Conservation (phyloP, 1,140 invertebrate species). For the Drosophila carrolli region DNA sequence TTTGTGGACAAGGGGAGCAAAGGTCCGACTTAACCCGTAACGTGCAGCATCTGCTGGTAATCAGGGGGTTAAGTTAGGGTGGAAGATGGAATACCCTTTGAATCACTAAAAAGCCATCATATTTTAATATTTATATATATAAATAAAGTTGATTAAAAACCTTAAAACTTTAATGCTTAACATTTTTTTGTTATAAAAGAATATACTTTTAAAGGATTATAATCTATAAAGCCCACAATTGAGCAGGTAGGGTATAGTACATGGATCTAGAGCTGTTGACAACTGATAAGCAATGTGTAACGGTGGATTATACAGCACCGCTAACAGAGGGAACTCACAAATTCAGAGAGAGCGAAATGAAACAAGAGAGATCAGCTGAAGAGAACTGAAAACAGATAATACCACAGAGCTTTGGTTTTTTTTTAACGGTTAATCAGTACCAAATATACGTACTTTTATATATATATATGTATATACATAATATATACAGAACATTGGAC, state of each 20-base stretch:
- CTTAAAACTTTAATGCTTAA: too few relatives aligned
- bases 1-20: conserved; percentile 5
- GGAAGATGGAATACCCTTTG: conserved; percentile 3
- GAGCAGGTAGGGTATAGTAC: background rate
- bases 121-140: too few relatives aligned
- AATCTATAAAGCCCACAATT: background rate
- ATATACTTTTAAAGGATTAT: background rate
- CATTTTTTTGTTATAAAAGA: too few relatives aligned
- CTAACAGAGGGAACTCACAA: conserved; percentile 9
- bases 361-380: conserved; percentile 18
- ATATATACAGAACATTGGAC: background rate
- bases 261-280: conserved; percentile 30
- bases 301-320: conserved; percentile 24
- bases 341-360: conserved; percentile 6
- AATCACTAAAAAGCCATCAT: too few relatives aligned
- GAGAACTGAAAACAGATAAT: conserved; percentile 22
- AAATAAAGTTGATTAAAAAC: too few relatives aligned
- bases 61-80: conserved; percentile 10
- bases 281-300: conserved; percentile 47
- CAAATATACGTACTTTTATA: background rate
- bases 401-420: conserved; percentile 4
- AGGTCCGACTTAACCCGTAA: conserved; percentile 22
- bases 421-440: conserved; percentile 22
- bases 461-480: background rate
- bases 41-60: conserved; percentile 44